Percentiles rank a stretch among this genome's conserved stretches.
These are phyloP conservation scores for Sebastes flavidus DNA, from an alignment of 2,797 vertebrate species.

Conservation along the genomic window DNA sequence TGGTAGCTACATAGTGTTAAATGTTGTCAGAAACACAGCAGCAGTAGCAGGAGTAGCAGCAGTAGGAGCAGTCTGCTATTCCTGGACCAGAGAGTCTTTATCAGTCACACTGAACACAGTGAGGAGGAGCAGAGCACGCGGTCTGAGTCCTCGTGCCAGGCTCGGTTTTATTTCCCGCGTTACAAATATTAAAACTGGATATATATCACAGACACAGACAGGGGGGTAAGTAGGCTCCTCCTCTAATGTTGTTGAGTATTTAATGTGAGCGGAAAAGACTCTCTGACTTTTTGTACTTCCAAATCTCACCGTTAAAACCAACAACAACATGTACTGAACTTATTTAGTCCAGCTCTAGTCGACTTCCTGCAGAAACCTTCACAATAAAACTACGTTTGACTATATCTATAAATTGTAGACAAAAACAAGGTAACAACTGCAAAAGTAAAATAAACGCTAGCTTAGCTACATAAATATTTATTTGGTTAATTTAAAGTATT, in stretches of 20 bases:
- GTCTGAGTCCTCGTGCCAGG: neutral
- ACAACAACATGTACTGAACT: neutral
- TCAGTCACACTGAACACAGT: neutral
- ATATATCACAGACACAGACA: neutral
- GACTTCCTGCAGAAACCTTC: constrained; percentile 18
- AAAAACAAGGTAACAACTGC: neutral
- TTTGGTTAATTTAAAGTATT: neutral
- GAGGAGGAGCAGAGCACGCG: neutral
- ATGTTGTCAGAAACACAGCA: constrained; percentile 13
- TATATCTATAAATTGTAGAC: neutral
- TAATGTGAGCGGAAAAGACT: neutral
- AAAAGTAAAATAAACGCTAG: neutral
- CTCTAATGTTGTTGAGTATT: neutral
- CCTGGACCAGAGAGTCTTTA: constrained; percentile 24
- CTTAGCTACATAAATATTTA: neutral
- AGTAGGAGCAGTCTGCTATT: constrained; percentile 44
- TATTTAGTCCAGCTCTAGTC: neutral
- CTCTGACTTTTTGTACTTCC: neutral
- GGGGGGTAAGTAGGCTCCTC: constrained; percentile 47
- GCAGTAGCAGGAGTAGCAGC: constrained; percentile 5
- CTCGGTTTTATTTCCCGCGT: neutral
- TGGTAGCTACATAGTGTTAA: neutral
- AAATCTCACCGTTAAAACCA: neutral
- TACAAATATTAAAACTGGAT: constrained; percentile 15
- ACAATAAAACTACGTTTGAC: constrained; percentile 9